Base-by-base conservation (phyloP, 2,888 invertebrate species). In the Phlogophora meticulosa region DNA sequence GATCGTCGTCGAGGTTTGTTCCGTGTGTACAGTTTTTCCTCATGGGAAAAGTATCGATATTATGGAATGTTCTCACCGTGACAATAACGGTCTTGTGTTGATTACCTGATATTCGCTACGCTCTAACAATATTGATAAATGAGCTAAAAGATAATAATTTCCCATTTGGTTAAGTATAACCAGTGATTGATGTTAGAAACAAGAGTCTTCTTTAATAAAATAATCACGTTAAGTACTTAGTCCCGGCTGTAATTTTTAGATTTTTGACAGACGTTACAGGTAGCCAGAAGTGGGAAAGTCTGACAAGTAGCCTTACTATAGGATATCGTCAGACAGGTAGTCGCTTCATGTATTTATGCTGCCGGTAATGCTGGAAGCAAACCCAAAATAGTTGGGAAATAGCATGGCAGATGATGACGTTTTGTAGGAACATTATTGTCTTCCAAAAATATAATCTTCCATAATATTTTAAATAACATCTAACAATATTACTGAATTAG, bases 21-120 rank as follows among this genome's bases (percentile, higher is more conserved):
- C 20, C 10, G 34, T 62, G 45, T 63, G 57, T 57, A 52, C 49
- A 38, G 28, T 61, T 57, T 73, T 64, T 77, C 42, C 65, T 49
- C 57, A 45, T n/a, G 22, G 24, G 24, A 40, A 32, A 28, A 10
- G n/a, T 71, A 42, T 71, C 22, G 49, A 60, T 59, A 52, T 48
- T 36, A 36, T 24, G 13, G 2, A 34, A 40, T 49, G 20, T 40
- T 48, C 20, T 17, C 9, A 10, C 10, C 11, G 52, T 7, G 32
- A 7, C 17, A 42, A 45, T 56, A 42, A 42, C 46, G 24, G 15
- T 32, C 11, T 20, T 4, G 40, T n/a, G 51, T 20, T 10, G 17
- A 60, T 51, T 51, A 7, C 4, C 40, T 43, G 40, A 55, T 51
- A 71, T 51, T 40, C 28, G 11, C 46, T 60, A n/a, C 34, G 49